phyloP scores from a whole-genome alignment of 2,113 vertebrate genomes.

The Gulo gulo region DNA sequence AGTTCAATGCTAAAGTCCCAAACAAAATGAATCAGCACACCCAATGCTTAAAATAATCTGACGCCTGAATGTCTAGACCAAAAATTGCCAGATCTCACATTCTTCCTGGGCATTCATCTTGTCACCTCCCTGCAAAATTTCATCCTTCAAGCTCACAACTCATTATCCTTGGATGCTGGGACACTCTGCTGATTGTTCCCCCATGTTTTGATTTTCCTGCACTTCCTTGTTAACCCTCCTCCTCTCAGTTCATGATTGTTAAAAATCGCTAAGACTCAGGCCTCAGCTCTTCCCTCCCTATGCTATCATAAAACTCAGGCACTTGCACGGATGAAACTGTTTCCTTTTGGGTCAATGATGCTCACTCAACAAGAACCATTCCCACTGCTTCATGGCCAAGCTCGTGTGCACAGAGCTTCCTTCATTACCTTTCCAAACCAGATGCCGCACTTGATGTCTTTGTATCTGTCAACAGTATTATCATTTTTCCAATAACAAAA shows the following conservation, averaged over 20 bases:
- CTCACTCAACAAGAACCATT: neutral
- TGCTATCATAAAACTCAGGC: neutral
- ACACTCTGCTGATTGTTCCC: neutral
- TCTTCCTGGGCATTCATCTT: slow-evolving; percentile 10
- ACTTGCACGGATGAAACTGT: neutral
- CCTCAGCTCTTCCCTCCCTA: neutral
- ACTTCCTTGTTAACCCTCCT: neutral
- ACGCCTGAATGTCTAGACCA: slow-evolving; percentile 43
- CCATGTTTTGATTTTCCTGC: neutral
- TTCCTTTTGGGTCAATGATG: neutral
- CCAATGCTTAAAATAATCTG: slow-evolving; percentile 43
- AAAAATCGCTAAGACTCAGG: neutral
- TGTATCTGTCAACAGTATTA: neutral
- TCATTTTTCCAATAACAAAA: neutral
- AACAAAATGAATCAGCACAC: slow-evolving; percentile 13
- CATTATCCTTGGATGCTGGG: neutral
- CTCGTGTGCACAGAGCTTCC: neutral
- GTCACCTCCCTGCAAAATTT: slow-evolving; percentile 21
- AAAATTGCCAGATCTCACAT: slow-evolving; percentile 1
- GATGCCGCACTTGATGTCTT: neutral
- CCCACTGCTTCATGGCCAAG: neutral
- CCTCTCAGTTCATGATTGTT: neutral
- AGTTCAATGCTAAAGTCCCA: neutral
- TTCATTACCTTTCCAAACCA: neutral
- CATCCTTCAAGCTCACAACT: slow-evolving; percentile 25